Evolutionary conservation across 2,888 invertebrate genomes (phyloP), one percentile per base, ranked within the genome.

Genomic region (Lacanobia oleracea): DNA sequence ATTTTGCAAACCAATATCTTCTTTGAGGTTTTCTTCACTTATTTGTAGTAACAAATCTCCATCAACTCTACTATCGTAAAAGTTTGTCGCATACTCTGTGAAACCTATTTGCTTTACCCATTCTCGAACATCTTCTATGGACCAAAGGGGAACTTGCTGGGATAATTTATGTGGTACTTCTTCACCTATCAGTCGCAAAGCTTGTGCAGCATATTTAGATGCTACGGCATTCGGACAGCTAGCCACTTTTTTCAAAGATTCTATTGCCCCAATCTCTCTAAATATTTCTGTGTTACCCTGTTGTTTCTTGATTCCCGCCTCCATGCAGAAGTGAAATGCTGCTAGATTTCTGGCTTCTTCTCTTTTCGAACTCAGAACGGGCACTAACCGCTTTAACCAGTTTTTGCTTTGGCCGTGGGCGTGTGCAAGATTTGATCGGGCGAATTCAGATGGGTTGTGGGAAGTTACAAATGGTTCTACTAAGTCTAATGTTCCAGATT

Each of bases 71-170:
- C 99, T 99, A 69, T 98, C 98, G 59, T 97, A 97, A 91, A 99
- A 99, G 91, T 98, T 98, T 3, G 95, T 96, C 4, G 98, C 97
- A 87, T 98, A 99, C 89, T 98, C 98, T 21, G 97, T 97, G 92
- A 99, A 99, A 0, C 99, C 99, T 88, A 99, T 99, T 96, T 99
- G 99, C 91, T 98, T 99, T 0, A 99, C 99, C 99, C 99, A 99
- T 94, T 99, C 99, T 86, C 98, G 97, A 0, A 99, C 99, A 92
- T 99, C 99, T 92, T 98, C 98, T 27, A 98, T 98, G 0, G 99
- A 99, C 99, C 99, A 99, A 10, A 99, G 96, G 0, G 99, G 99
- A 54, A 99, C 99, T 93, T 99, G 99, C 91, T 99, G 99, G 50
- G 99, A 99, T 71, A 99, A 95, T 92, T 99, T 99, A 93, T 99